Conservation (phyloP, 30 jellyfish, hydroid and myxozoan species). For the Pelagia noctiluca region DNA sequence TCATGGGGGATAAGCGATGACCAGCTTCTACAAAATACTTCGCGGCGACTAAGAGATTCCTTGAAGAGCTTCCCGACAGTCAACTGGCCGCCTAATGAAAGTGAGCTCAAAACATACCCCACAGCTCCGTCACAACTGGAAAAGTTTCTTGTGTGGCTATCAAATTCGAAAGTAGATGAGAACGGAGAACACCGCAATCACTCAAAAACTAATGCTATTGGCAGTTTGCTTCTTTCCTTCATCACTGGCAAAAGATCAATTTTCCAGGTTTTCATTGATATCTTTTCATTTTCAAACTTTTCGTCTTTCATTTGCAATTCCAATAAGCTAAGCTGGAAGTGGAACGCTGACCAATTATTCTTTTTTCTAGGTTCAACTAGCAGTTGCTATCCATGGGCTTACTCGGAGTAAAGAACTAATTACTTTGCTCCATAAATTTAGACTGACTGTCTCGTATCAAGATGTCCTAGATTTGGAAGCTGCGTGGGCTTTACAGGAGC, state of each 20-base stretch:
- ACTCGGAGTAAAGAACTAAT: too few relatives aligned
- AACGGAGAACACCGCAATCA: background rate
- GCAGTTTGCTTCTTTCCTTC: background rate
- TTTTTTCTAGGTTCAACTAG: too few relatives aligned
- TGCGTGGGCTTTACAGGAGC: too few relatives aligned
- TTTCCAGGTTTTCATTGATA: background rate
- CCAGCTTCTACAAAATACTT: constrained; percentile 16
- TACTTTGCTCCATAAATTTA: too few relatives aligned
- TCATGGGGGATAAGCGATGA: constrained; percentile 46
- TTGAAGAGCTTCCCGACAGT: constrained; percentile 1
- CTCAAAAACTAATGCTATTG: background rate
- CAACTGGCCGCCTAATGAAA: constrained; percentile 40
- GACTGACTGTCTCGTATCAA: too few relatives aligned
- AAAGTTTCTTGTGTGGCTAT: constrained; percentile 2
- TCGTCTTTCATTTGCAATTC: background rate
- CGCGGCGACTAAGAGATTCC: constrained; percentile 24
- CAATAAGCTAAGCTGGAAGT: background rate
- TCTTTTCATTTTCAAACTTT: background rate
- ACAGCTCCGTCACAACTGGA: background rate
- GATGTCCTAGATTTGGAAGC: too few relatives aligned
- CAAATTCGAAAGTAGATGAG: background rate
- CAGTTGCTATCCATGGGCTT: too few relatives aligned
- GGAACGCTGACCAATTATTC: too few relatives aligned
- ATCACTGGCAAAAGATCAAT: constrained; percentile 3
- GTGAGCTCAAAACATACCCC: constrained; percentile 13